Evolutionary conservation across 2,888 invertebrate species (phyloP).

Genomic region (Cremastobaeus sp.): DNA sequence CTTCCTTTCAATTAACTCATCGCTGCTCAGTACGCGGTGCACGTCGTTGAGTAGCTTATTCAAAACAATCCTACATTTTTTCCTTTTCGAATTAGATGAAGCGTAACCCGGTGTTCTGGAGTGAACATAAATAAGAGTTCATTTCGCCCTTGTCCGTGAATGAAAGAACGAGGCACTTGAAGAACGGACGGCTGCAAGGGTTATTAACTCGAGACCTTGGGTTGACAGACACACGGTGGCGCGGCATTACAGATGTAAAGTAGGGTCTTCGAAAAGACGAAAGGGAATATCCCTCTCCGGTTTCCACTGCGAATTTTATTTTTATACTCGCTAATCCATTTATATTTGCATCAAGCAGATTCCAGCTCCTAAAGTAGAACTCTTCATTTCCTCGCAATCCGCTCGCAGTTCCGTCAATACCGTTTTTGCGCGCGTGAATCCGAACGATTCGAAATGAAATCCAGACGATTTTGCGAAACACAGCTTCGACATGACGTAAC

Average conservation of each 20-base stretch:
- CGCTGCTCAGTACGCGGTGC: not conserved
- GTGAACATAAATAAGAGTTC: conserved; percentile 59
- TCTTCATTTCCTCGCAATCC: no score
- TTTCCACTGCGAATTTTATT: conserved; percentile 16
- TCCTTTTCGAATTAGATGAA: conserved; percentile 38
- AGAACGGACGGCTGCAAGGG: conserved; percentile 57
- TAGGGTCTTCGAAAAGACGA: conserved; percentile 13
- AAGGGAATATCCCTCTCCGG: conserved; percentile 4
- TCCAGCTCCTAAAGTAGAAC: no score
- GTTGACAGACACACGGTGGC: conserved; percentile 56
- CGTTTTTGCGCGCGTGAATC: conserved; percentile 2
- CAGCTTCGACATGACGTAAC: conserved; percentile 20
- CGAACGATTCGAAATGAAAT: conserved; percentile 23
- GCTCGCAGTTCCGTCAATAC: not conserved
- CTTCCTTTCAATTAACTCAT: conserved; percentile 30
- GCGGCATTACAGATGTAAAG: conserved; percentile 31
- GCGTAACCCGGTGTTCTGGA: conserved; percentile 34
- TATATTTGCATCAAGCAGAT: conserved; percentile 7
- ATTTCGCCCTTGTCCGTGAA: conserved; percentile 59
- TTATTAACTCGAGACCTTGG: conserved; percentile 62
- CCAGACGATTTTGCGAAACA: conserved; percentile 24
- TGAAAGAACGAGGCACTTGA: conserved; percentile 63
- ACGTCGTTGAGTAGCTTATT: conserved; percentile 9
- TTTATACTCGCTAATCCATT: conserved; percentile 17
- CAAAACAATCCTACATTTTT: conserved; percentile 25